These are phyloP conservation scores for Brassicogethes aeneus DNA, from an alignment of 2,888 invertebrate genomes.

Conservation along the genomic window DNA sequence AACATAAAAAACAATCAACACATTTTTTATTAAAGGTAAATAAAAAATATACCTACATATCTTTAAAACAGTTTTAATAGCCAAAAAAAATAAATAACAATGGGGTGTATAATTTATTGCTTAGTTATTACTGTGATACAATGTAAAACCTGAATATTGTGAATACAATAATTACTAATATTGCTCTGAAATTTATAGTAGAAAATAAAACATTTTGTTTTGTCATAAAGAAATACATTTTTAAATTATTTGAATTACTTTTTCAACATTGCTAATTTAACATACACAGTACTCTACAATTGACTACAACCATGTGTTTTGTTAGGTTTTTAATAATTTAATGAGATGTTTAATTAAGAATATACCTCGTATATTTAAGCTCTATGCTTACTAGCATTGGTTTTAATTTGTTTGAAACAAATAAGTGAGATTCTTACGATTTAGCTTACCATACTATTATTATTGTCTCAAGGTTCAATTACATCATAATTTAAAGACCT, in stretches of 20 bases:
- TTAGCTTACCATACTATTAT: neutral
- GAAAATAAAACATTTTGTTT: too few relatives aligned
- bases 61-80: slow-evolving; percentile 2
- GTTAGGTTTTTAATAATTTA: neutral
- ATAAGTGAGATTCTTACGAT: too few relatives aligned
- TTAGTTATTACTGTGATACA: slow-evolving; percentile 11
- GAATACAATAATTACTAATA: slow-evolving; percentile 1
- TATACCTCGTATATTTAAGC: neutral
- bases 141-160: slow-evolving; percentile 11
- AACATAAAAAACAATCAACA: neutral
- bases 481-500: slow-evolving; percentile 79
- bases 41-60: neutral
- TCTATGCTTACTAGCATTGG: neutral
- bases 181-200: too few relatives aligned
- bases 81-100: slow-evolving; percentile 1
- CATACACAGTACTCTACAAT: neutral
- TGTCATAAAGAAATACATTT: too few relatives aligned
- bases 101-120: slow-evolving; percentile 19
- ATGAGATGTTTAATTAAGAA: neutral
- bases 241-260: too few relatives aligned
- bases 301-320: neutral
- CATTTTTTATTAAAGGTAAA: neutral
- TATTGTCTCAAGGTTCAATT: neutral
- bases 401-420: too few relatives aligned
- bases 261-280: too few relatives aligned